Evolutionary conservation across 2,797 vertebrate genomes (phyloP).

Genomic region (Macrochelys suwanniensis): DNA sequence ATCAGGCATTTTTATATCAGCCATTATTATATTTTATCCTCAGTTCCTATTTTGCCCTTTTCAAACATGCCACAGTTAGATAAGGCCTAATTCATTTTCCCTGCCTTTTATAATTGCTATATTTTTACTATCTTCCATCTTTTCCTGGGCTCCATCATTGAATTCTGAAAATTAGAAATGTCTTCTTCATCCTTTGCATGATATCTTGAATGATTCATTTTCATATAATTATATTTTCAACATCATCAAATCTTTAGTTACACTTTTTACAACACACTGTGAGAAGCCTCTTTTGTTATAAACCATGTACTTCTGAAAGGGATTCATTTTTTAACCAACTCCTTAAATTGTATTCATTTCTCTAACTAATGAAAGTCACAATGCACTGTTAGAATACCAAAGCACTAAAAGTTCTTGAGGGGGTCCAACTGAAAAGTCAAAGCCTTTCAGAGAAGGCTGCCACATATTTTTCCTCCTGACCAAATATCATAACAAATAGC

Average conservation of each 20-base stretch:
- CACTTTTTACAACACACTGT: not conserved
- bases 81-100: not conserved
- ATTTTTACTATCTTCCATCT: not conserved
- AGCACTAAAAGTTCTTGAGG: not conserved
- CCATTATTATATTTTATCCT: not conserved
- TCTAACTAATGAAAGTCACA: not conserved
- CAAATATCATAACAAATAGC: not conserved
- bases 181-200: not conserved
- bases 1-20: constrained; percentile 9
- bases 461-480: not conserved
- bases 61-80: not conserved
- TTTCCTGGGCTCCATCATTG: not conserved
- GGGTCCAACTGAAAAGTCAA: not conserved
- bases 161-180: constrained; percentile 30
- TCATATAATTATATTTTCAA: not conserved
- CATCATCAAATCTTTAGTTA: constrained; percentile 15
- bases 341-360: not conserved
- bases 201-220: not conserved
- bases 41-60: constrained; percentile 30
- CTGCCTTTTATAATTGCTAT: not conserved
- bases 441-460: not conserved
- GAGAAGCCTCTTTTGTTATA: not conserved
- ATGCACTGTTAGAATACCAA: not conserved
- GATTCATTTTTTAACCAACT: not conserved
- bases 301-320: not conserved